Evolutionary conservation across 2,113 vertebrate genomes (phyloP), one percentile per base, ranked within the genome.

Genomic region (Anas platyrhynchos): DNA sequence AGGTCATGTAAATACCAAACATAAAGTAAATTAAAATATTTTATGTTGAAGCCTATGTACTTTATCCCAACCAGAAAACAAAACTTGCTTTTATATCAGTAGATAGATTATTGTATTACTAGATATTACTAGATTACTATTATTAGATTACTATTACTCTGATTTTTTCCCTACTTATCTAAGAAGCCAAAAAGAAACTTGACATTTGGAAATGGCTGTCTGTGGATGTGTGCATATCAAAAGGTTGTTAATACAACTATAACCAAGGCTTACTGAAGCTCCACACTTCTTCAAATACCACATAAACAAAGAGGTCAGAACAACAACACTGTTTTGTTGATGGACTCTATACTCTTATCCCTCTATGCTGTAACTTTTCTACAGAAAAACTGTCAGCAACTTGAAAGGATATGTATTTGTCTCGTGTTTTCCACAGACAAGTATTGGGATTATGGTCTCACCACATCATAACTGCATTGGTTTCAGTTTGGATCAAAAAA

Each of bases 241-340:
- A 5, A 76, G 20, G 4, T 2, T 50, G 11, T 4, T 29, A 68
- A 38, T 61, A 5, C 2, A 9, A 21, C 22, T 83, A 1, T 32
- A 41, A 48, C 27, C 26, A 27, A 2, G n/a, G 16, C 5, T 72
- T 52, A 41, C 21, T 16, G 21, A 79, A 31, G 21, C 16, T 71
- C 29, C 17, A 14, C 4, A 48, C 17, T 32, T 89, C 25, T 80
- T 79, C 41, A 72, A 65, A 56, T 18, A 54, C 6, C 29, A 6
- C n/a, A 84, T 2, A 38, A 65, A 38, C 10, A 67, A 23, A 74
- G 52, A 72, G 34, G 36, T 73, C 55, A 74, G 41, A 58, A 38
- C 41, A 27, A 34, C 0, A 0, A 48, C 6, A 54, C 16, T 67
- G 3, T 48, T 22, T 29, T 72, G 25, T 55, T 58, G 38, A 7